phyloP scores from a whole-genome alignment of 2,113 vertebrate genomes.

The Picathartes gymnocephalus region DNA sequence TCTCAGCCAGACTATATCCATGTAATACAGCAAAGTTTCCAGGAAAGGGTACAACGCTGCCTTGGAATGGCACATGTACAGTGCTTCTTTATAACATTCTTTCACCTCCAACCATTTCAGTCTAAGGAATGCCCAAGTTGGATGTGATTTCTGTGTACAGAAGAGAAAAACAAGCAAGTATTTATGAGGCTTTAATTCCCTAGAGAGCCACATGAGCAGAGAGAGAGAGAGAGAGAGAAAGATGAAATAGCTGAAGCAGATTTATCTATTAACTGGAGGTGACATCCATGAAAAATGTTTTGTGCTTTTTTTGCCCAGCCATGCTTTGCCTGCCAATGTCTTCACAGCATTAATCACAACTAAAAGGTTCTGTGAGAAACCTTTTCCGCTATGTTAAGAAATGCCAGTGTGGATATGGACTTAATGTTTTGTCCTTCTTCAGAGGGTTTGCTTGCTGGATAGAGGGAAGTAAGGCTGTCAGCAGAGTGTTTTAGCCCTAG shows the following conservation, averaged over 20 bases:
- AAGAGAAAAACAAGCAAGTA: background rate
- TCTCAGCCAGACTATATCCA: background rate
- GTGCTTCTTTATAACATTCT: background rate
- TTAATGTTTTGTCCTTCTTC: background rate
- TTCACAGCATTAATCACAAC: background rate
- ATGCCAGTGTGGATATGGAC: background rate
- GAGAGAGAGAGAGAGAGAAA: background rate
- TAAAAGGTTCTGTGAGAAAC: constrained; percentile 3
- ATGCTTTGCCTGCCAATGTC: background rate
- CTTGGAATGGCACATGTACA: background rate
- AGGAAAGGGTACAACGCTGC: background rate
- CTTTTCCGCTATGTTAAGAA: constrained; percentile 10
- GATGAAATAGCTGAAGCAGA: background rate
- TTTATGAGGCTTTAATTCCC: background rate
- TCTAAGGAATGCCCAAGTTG: background rate
- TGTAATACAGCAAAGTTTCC: background rate
- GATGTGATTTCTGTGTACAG: background rate
- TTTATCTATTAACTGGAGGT: background rate
- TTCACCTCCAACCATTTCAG: background rate
- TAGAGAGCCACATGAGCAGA: background rate
- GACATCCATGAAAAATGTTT: constrained; percentile 11
- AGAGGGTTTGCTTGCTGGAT: background rate
- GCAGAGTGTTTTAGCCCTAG: background rate
- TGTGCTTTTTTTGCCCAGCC: background rate
- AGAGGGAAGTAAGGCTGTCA: background rate